phyloP scores from a whole-genome alignment of 1,140 invertebrate genomes.

The Sinonovacula constricta region DNA sequence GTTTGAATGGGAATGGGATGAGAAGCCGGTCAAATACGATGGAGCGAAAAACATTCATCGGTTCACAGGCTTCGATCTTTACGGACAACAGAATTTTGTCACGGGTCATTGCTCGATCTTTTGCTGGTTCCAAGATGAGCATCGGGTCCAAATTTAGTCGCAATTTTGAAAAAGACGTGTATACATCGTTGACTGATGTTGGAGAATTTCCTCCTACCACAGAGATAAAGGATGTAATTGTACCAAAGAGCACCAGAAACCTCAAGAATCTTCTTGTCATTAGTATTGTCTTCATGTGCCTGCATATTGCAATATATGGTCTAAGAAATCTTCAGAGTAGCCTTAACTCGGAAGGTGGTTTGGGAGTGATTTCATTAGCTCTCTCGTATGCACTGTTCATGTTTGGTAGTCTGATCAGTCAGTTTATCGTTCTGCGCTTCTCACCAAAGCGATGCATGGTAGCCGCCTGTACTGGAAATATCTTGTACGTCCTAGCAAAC shows the following conservation, averaged over 20 bases:
- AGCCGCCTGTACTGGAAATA: slow-evolving; percentile 47
- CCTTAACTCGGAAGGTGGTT: slow-evolving; percentile 62
- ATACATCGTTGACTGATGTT: background rate
- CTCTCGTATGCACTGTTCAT: slow-evolving; percentile 56
- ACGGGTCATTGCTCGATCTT: background rate
- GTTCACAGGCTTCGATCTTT: background rate
- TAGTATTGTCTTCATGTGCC: slow-evolving; percentile 57
- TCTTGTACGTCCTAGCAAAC: slow-evolving; percentile 64
- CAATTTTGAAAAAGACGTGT: background rate
- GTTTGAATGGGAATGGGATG: too few species aligned
- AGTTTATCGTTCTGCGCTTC: slow-evolving; percentile 61
- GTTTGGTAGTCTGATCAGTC: slow-evolving; percentile 65
- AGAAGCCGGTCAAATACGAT: slow-evolving; percentile 1
- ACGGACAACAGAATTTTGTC: background rate
- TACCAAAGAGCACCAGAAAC: slow-evolving; percentile 44
- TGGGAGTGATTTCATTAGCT: slow-evolving; percentile 64
- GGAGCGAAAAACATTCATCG: background rate
- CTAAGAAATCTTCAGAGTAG: slow-evolving; percentile 74
- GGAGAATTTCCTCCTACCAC: too few species aligned
- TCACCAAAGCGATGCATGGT: slow-evolving; percentile 57
- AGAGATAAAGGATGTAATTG: too few species aligned
- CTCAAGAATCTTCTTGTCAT: slow-evolving; percentile 58
- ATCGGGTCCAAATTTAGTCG: background rate
- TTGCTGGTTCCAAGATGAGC: background rate
- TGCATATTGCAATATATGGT: slow-evolving; percentile 63